Evolutionary conservation across 2,797 vertebrate genomes (phyloP), one percentile per base, ranked within the genome.

Genomic region (Lepus oiostolus): DNA sequence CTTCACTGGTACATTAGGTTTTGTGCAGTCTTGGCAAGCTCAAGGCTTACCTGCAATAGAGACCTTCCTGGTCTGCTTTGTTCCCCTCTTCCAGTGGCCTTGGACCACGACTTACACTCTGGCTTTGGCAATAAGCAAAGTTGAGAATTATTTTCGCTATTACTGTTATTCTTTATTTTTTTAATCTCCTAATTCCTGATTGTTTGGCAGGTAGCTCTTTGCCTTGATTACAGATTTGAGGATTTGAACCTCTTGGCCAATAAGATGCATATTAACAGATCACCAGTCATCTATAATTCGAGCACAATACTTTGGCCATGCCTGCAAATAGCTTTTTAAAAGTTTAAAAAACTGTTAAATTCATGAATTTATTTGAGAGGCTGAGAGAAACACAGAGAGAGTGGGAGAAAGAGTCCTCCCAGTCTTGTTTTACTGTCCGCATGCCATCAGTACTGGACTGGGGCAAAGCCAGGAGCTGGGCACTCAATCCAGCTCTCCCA

Each of bases 181-280:
- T 86, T 70, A 54, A 86, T 83, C 32, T 68, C 68, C 38, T 67
- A 67, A 42, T 93, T 94, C 77, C 65, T 88, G n/a, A 72, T 58
- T 70, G 30, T 47, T 58, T 90, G 50, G 22, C 30, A 54, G 22
- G 10, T 70, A 52, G 22, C 50, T 70, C 30, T 88, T 94, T 32
- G 30, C 60, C 70, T 82, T 93, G 52, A 22, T 91, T 58, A 68
- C 38, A 90, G n/a, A 88, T 50, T 88, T 70, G 83, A 76, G 28
- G 89, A 88, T 91, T 79, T 76, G 50, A 28, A 94, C 72, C 30
- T 68, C 10, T 63, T 83, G 32, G 62, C 35, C 76, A 84, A 14
- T 35, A 38, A 62, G 47, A 70, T 63, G 22, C 52, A 7, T 58
- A 38, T 79, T 54, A 30, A 52, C 38, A 47, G 0, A 54, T 93